phyloP scores from a whole-genome alignment of 2,888 invertebrate genomes.

The Cremastinae sp. region DNA sequence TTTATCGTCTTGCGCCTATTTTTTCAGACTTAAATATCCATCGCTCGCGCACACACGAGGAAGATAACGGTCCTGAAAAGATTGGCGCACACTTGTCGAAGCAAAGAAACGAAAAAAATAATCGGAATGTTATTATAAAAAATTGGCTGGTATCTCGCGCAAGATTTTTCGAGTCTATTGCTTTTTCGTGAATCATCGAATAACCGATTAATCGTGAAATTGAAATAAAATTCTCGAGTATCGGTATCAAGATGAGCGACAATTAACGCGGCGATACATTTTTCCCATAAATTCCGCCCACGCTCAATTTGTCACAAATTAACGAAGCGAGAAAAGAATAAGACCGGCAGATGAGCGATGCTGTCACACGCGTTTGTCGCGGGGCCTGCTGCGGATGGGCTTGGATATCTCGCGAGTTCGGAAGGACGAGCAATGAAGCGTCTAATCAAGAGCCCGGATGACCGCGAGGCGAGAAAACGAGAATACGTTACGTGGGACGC shows the following conservation, averaged over 20 bases:
- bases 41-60: too few species aligned
- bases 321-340: neutral
- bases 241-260: constrained; percentile 22
- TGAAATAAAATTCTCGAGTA: constrained; percentile 4
- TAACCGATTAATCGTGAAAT: neutral
- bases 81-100: too few species aligned
- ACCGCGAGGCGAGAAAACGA: constrained; percentile 41
- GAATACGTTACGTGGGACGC: constrained; percentile 54
- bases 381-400: constrained; percentile 8
- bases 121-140: too few species aligned
- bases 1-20: too few species aligned
- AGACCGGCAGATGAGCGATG: constrained; percentile 10
- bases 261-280: constrained; percentile 47
- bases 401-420: constrained; percentile 38
- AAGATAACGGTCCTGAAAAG: too few species aligned
- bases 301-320: constrained; percentile 50
- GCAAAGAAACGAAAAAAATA: too few species aligned
- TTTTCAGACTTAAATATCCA: too few species aligned
- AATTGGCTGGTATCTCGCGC: too few species aligned
- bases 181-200: neutral
- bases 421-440: constrained; percentile 44
- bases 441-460: constrained; percentile 49
- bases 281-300: constrained; percentile 58
- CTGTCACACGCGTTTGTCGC: constrained; percentile 30
- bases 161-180: too few species aligned